These are phyloP conservation scores for Spilosoma lubricipeda DNA, from an alignment of 2,888 invertebrate genomes.

Conservation along the genomic window DNA sequence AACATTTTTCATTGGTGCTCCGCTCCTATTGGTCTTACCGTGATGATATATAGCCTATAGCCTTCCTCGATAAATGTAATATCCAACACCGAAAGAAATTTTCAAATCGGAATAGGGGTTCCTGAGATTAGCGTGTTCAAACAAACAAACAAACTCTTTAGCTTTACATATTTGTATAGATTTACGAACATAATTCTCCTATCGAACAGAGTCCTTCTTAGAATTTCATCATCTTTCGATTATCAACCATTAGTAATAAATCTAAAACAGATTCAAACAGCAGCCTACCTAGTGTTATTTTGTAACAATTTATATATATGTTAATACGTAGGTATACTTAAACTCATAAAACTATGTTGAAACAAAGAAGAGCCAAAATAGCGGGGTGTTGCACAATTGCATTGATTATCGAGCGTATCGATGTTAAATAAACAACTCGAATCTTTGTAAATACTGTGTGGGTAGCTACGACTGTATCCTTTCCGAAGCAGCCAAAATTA, in stretches of 20 bases:
- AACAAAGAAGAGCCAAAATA: background rate
- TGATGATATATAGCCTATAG: too few relatives aligned
- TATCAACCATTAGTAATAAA: background rate
- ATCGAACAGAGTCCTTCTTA: background rate
- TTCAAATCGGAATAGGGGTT: too few relatives aligned
- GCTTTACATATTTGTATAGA: too few relatives aligned
- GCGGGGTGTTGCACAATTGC: background rate
- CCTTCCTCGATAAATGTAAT: too few relatives aligned
- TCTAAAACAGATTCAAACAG: background rate
- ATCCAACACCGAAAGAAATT: too few relatives aligned
- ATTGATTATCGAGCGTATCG: background rate
- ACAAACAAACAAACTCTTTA: too few relatives aligned
- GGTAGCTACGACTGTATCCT: background rate
- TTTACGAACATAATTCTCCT: background rate
- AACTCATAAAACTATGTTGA: background rate
- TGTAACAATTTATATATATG: background rate
- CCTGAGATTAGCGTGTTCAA: too few relatives aligned
- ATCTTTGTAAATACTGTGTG: background rate
- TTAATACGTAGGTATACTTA: background rate
- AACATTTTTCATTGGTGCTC: too few relatives aligned
- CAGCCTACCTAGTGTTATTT: background rate
- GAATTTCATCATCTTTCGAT: background rate
- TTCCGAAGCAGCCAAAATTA: background rate
- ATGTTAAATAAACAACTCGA: background rate
- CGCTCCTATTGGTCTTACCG: too few relatives aligned